Conservation (phyloP, 1,140 invertebrate genomes). For the Heterodera carotae region DNA sequence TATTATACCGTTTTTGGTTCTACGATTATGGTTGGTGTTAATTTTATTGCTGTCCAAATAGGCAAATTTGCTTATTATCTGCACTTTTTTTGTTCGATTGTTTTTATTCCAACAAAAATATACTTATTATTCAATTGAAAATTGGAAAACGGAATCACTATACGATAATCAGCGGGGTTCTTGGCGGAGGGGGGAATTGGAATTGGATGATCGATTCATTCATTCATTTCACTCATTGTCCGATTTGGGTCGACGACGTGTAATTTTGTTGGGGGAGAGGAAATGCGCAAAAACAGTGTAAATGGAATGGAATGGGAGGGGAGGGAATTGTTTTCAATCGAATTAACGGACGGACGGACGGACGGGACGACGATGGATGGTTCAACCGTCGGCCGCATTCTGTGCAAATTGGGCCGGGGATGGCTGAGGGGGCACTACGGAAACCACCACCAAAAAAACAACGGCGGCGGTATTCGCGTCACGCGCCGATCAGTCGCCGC, state of each 20-base stretch:
- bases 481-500: neutral
- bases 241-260: neutral
- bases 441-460: neutral
- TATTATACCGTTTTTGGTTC: neutral
- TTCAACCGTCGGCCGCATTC: neutral
- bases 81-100: neutral
- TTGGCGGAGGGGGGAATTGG: neutral
- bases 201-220: conserved; percentile 15
- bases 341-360: conserved; percentile 1
- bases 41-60: neutral
- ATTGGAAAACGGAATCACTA: neutral
- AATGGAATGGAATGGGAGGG: neutral
- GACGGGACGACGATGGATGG: too few species aligned
- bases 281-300: conserved; percentile 1
- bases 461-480: neutral
- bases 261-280: neutral
- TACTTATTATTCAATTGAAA: too few species aligned
- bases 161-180: neutral
- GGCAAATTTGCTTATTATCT: too few species aligned
- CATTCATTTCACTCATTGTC: conserved; percentile 22
- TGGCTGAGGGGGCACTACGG: too few species aligned
- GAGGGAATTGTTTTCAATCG: conserved; percentile 18
- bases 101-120: too few species aligned
- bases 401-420: too few species aligned
- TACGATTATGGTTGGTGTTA: neutral